Base-by-base conservation (phyloP, 1,140 invertebrate species). In the Bombus turneri region DNA sequence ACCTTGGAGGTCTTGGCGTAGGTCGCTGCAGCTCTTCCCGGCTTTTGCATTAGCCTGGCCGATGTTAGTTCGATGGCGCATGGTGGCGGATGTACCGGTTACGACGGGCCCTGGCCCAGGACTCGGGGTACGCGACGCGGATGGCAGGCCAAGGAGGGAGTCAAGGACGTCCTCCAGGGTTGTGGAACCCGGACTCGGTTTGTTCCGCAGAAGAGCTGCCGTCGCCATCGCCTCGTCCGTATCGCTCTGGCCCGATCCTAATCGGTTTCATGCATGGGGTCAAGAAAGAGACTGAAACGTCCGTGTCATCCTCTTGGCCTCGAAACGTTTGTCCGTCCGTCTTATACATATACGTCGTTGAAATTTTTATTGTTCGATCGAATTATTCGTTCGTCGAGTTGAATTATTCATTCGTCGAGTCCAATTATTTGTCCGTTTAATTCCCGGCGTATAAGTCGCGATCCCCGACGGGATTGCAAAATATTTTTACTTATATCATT, bases 101-200 rank as follows among this genome's bases (percentile, higher is more conserved):
- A 96, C 96, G 85, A 90, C 89, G 83, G 96, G 95, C 88, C 87
- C 88, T 92, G 96, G 96, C 91, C 96, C 95, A 85, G 97, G 97
- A 93, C 96, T 97, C 81, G 96, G 96, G 88, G 97, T 96, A 92
- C 96, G 96, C 86, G 97, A 96, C 83, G 97, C 96, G 92, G 97
- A 96, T 87, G 97, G 96, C 90, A 98, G 96, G 89, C 98, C 98
- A 92, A 98, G 96, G 88, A 99, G 96, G 81, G 98, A 98, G 95
- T 98, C 98, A 93, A 99, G 96, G 79, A 99, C 98, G 96, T 99
- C 98, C 96, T 99, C 98, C 93, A 99, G 96, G 71, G 98, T 98
- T 73, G 98, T 98, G 84, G 97, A 97, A 90, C 97, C 96, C 74
- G 97, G 97, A 90, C 97, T 98, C 75, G 94, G 95, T 92, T 94